phyloP scores from a whole-genome alignment of 2,113 vertebrate genomes.

The Centrocercus urophasianus region DNA sequence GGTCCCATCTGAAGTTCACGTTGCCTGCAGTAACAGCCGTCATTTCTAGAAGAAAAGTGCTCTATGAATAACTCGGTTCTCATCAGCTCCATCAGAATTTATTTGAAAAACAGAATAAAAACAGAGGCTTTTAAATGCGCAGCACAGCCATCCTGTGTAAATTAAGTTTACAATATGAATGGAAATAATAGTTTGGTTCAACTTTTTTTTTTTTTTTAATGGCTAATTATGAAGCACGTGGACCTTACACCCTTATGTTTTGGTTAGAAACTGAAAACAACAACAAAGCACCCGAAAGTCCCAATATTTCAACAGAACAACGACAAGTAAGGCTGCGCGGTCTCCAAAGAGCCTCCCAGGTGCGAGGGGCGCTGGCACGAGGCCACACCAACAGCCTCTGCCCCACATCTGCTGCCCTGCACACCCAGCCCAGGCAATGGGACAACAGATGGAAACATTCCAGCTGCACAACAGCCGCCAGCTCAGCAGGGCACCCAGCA shows the following conservation, averaged over 20 bases:
- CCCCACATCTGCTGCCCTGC: rapidly evolving
- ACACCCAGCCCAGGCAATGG: neutral
- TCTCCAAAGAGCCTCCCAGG: neutral
- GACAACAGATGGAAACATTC: neutral
- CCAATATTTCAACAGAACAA: neutral
- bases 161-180: neutral
- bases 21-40: conserved; percentile 90
- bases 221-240: neutral
- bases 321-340: neutral
- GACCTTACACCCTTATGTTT: neutral
- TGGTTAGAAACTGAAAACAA: neutral
- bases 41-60: conserved; percentile 81
- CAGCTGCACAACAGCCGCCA: neutral
- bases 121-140: neutral
- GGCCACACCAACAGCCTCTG: neutral
- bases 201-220: too few species aligned
- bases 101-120: neutral
- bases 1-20: conserved; percentile 99
- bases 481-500: neutral
- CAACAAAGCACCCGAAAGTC: neutral
- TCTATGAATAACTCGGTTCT: neutral
- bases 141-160: rapidly evolving
- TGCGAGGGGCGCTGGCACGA: rapidly evolving
- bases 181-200: neutral
- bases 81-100: neutral